Percentiles rank a stretch among this genome's conserved stretches.
These are phyloP conservation scores for Pangasius larnaudii DNA, from an alignment of 2,797 vertebrate genomes.

Conservation along the genomic window DNA sequence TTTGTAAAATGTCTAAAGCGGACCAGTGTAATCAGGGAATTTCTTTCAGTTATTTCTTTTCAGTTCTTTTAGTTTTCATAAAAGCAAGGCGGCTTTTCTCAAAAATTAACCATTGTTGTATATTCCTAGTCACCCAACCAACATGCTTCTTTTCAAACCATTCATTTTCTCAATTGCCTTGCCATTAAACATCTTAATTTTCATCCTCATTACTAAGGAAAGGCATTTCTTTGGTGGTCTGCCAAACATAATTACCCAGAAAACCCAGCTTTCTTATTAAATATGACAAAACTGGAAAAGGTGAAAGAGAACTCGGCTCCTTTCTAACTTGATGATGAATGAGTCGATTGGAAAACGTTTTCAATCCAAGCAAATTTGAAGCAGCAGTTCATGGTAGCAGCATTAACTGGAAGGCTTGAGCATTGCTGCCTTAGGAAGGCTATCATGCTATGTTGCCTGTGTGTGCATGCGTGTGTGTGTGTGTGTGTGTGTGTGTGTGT, in stretches of 20 bases:
- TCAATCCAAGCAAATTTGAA: constrained; percentile 28
- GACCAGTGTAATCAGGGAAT: background rate
- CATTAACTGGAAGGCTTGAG: constrained; percentile 35
- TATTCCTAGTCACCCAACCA: background rate
- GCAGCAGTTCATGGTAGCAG: constrained; percentile 26
- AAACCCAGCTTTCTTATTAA: constrained; percentile 18
- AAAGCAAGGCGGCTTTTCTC: background rate
- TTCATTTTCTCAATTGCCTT: background rate
- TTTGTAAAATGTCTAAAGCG: background rate
- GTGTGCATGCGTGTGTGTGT: constrained; percentile 9
- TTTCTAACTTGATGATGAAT: constrained; percentile 42
- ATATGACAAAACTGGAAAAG: constrained; percentile 9
- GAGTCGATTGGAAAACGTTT: constrained; percentile 27
- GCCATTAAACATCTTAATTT: background rate
- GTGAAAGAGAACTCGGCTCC: background rate
- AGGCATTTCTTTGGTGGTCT: constrained; percentile 12
- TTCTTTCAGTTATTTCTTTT: background rate
- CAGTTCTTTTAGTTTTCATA: background rate
- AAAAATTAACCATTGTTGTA: background rate
- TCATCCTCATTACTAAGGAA: background rate
- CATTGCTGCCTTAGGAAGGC: constrained; percentile 37
- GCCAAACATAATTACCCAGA: constrained; percentile 12
- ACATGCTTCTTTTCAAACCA: background rate
- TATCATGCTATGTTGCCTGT: constrained; percentile 27
- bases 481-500: constrained; percentile 28